Evolutionary conservation across 2,113 vertebrate genomes (phyloP).

Genomic region (Gracilinanus agilis): DNA sequence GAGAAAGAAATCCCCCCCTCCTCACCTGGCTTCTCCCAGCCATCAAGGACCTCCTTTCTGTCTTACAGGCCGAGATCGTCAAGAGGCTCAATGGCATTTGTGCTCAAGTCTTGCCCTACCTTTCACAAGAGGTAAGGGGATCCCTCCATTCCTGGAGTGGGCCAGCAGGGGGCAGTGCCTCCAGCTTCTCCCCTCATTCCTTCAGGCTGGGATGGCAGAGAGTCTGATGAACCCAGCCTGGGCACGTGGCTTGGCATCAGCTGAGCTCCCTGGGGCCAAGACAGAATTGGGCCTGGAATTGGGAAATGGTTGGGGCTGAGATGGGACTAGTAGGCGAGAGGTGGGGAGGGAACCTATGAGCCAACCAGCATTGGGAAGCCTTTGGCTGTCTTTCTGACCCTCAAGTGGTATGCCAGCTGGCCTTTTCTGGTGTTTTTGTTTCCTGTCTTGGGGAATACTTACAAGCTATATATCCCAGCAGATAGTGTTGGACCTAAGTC

Average conservation of each 20-base stretch:
- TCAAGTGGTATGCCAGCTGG: neutral
- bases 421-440: neutral
- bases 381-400: too few species aligned
- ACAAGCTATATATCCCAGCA: neutral
- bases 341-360: too few species aligned
- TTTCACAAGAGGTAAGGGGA: constrained; percentile 95
- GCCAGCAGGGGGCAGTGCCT: neutral
- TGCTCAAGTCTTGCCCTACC: constrained; percentile 97
- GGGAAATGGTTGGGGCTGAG: too few species aligned
- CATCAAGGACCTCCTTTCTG: neutral
- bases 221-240: too few species aligned
- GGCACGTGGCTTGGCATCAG: neutral
- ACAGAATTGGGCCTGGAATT: too few species aligned
- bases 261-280: neutral
- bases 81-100: constrained; percentile 98
- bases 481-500: too few species aligned
- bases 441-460: neutral
- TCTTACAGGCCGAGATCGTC: constrained; percentile 95
- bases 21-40: neutral
- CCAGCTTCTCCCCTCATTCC: neutral
- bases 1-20: neutral
- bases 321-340: too few species aligned
- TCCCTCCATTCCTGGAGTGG: neutral
- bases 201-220: fast-evolving
- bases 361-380: too few species aligned